Conservation (phyloP, 2,888 invertebrate species). For the Adela reaumurella region DNA sequence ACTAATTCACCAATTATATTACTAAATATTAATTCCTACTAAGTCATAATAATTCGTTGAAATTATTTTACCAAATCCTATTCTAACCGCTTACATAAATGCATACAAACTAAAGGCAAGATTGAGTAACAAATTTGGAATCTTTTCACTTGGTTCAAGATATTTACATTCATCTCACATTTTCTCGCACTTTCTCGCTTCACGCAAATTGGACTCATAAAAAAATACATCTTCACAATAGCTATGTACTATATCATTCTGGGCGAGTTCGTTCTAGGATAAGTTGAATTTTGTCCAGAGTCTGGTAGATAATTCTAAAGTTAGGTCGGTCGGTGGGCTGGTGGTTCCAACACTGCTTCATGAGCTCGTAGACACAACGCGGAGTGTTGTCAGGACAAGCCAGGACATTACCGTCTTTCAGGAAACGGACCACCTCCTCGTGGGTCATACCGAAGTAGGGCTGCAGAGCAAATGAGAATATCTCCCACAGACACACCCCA, state of each 20-base stretch:
- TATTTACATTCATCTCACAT: not conserved
- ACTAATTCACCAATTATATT: too few relatives aligned
- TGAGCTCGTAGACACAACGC: constrained; percentile 80
- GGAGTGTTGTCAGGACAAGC: constrained; percentile 90
- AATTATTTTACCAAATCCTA: not conserved
- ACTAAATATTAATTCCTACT: not conserved
- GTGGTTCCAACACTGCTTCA: constrained; percentile 91
- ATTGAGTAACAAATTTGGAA: not conserved
- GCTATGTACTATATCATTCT: constrained; percentile 21
- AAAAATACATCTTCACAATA: not conserved
- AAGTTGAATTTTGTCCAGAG: constrained; percentile 65
- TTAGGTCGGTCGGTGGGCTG: constrained; percentile 83
- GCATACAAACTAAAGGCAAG: not conserved
- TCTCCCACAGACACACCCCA: constrained; percentile 95
- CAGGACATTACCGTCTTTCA: constrained; percentile 90
- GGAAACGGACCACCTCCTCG: constrained; percentile 91
- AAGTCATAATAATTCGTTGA: not conserved
- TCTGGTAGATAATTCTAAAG: constrained; percentile 78
- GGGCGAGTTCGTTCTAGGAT: constrained; percentile 45
- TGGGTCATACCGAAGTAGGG: constrained; percentile 97
- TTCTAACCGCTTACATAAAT: not conserved
- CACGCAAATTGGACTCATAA: not conserved
- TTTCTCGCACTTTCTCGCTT: not conserved
- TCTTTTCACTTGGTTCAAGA: not conserved
- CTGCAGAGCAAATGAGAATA: constrained; percentile 93